Percentiles rank a stretch among this genome's conserved stretches.
These are phyloP conservation scores for Riparia riparia DNA, from an alignment of 2,113 vertebrate genomes.

Conservation along the genomic window DNA sequence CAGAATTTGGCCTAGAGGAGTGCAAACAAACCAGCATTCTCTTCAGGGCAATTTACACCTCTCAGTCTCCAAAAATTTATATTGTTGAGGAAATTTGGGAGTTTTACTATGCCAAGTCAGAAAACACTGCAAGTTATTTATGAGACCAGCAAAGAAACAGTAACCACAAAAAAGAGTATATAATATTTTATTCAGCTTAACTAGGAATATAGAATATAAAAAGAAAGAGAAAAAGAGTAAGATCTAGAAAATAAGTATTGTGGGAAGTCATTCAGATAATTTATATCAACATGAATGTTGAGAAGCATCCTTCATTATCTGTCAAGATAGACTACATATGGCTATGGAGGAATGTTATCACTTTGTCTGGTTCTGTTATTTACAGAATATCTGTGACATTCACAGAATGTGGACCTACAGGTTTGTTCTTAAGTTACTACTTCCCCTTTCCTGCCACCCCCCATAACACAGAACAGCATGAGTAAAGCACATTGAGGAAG, in stretches of 20 bases:
- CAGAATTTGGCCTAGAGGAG: background rate
- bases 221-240: background rate
- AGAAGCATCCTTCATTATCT: background rate
- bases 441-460: no score
- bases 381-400: background rate
- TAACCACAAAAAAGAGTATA: background rate
- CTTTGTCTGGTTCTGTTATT: background rate
- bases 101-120: background rate
- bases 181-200: background rate
- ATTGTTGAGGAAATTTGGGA: background rate
- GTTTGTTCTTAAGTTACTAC: background rate
- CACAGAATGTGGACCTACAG: background rate
- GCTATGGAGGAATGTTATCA: background rate
- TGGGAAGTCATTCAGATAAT: background rate
- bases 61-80: background rate
- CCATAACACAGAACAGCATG: background rate
- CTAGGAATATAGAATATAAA: background rate
- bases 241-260: background rate
- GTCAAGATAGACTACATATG: background rate
- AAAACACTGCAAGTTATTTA: slow-evolving; percentile 9
- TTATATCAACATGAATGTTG: background rate
- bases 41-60: slow-evolving; percentile 32
- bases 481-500: background rate
- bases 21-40: slow-evolving; percentile 16
- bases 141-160: background rate